Evolutionary conservation across 2,888 invertebrate genomes (phyloP).

Genomic region (Limnephilus rhombicus): DNA sequence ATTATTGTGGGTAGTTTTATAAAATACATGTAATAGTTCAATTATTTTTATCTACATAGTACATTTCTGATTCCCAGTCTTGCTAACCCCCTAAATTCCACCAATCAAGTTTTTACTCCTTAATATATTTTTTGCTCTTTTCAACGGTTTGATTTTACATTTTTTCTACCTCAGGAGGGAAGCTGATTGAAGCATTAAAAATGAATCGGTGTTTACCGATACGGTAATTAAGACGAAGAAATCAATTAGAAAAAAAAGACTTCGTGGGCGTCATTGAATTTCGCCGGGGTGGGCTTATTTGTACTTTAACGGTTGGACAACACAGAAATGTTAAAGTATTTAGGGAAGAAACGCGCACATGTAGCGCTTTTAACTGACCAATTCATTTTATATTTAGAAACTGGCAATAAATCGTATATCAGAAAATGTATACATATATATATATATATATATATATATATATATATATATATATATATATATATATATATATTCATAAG

Average conservation of each 20-base stretch:
- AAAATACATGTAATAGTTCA: background rate
- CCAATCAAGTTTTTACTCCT: background rate
- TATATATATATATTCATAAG: too few species aligned
- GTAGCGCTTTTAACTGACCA: background rate
- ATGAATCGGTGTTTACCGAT: background rate
- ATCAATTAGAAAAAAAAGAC: slow-evolving; percentile 16
- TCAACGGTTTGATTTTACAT: background rate
- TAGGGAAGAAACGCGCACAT: background rate
- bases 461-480: too few species aligned
- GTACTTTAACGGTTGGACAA: background rate
- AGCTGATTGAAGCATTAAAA: background rate
- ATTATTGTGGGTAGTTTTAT: background rate
- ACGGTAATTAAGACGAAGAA: slow-evolving; percentile 4
- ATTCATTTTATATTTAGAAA: background rate
- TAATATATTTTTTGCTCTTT: background rate
- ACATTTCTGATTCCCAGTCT: background rate
- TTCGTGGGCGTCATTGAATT: slow-evolving; percentile 16
- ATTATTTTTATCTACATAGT: background rate
- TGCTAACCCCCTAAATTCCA: background rate
- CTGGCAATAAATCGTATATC: background rate
- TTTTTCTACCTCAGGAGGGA: background rate
- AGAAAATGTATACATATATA: too few species aligned
- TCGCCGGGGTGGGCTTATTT: background rate
- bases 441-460: too few species aligned
- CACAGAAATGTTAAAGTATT: background rate